Evolutionary conservation across 2,113 vertebrate species (phyloP).

Genomic region (Laticauda colubrina): DNA sequence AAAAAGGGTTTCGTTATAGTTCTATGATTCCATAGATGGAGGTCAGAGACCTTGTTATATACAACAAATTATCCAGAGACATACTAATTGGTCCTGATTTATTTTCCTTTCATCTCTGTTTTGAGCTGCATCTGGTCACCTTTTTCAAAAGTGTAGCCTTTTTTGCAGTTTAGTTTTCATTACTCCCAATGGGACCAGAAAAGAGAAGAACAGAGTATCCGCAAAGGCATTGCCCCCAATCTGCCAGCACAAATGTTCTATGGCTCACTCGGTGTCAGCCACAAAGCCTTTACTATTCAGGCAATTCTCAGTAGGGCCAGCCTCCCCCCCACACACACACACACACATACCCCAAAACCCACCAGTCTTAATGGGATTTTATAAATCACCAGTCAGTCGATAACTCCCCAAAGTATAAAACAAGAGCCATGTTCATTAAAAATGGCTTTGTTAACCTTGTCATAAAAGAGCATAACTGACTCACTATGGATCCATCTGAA

Average conservation of each 20-base stretch:
- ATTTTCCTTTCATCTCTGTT: neutral
- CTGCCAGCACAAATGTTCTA: slow-evolving; percentile 24
- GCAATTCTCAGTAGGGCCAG: neutral
- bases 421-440: neutral
- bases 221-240: slow-evolving; percentile 17
- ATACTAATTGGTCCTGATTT: neutral
- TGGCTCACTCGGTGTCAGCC: neutral
- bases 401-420: neutral
- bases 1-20: neutral
- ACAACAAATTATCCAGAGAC: neutral
- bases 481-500: neutral
- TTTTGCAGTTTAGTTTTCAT: neutral
- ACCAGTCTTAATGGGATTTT: slow-evolving; percentile 15
- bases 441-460: neutral
- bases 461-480: neutral
- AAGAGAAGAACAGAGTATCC: neutral
- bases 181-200: neutral
- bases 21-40: neutral
- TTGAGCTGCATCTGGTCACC: neutral
- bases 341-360: neutral
- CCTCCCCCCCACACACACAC: too few relatives aligned
- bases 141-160: neutral
- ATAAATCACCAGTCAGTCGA: neutral
- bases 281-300: slow-evolving; percentile 3
- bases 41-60: neutral